Evolutionary conservation across 2,888 invertebrate genomes (phyloP).

Genomic region (Ferrisia virgata): DNA sequence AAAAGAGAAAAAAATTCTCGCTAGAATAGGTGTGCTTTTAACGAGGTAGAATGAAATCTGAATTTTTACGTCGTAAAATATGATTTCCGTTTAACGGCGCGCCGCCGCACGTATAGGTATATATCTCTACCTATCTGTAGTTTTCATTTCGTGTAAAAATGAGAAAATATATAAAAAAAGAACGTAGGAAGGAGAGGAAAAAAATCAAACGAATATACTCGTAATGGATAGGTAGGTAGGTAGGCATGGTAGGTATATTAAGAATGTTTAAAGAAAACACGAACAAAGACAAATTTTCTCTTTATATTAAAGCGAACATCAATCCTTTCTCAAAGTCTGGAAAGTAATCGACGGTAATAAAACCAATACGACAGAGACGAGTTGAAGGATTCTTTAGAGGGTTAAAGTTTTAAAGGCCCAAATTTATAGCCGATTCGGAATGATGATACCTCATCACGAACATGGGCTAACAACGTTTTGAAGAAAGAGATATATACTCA

Average conservation of each 20-base stretch:
- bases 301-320: constrained; percentile 23
- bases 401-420: constrained; percentile 31
- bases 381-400: neutral
- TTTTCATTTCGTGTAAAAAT: neutral
- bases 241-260: too few relatives aligned
- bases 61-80: constrained; percentile 8
- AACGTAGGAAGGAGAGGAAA: neutral
- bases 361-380: neutral
- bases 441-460: constrained; percentile 37
- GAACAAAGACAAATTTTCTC: constrained; percentile 28
- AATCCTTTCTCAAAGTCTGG: constrained; percentile 12
- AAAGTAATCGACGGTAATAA: constrained; percentile 29
- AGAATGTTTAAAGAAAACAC: neutral
- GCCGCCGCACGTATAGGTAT: neutral
- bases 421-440: constrained; percentile 36
- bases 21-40: neutral
- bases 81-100: neutral
- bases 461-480: constrained; percentile 18
- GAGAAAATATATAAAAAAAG: neutral
- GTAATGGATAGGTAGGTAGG: too few relatives aligned
- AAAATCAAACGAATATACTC: constrained; percentile 24
- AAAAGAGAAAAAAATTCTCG: neutral
- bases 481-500: constrained; percentile 5
- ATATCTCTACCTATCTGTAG: too few relatives aligned
- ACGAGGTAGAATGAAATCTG: neutral